These are phyloP conservation scores for Tipula confusa DNA, from an alignment of 2,888 invertebrate genomes.

Conservation along the genomic window DNA sequence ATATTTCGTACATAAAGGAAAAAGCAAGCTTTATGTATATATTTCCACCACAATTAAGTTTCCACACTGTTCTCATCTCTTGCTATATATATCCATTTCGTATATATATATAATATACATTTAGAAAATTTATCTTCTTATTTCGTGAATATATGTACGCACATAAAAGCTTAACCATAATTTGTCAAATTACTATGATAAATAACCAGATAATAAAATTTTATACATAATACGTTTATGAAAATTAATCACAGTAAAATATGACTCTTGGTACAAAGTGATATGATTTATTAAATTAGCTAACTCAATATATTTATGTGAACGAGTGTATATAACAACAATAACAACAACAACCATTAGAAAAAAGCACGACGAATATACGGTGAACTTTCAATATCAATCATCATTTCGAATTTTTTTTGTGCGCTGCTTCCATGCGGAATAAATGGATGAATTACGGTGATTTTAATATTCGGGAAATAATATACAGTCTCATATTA, in stretches of 20 bases:
- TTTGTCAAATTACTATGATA: constrained; percentile 25
- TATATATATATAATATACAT: too few species aligned
- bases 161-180: neutral
- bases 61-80: neutral
- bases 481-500: too few species aligned
- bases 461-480: neutral
- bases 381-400: neutral
- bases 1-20: neutral
- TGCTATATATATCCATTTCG: neutral
- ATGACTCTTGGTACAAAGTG: neutral
- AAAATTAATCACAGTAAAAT: constrained; percentile 12
- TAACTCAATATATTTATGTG: neutral
- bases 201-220: constrained; percentile 3
- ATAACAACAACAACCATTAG: too few species aligned
- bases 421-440: neutral
- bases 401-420: neutral
- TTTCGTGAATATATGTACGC: neutral
- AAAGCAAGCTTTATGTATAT: neutral
- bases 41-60: neutral
- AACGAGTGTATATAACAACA: neutral
- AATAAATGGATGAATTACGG: neutral
- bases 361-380: neutral
- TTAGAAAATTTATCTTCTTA: neutral
- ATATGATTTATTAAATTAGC: constrained; percentile 20
- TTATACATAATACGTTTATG: neutral